Base-by-base conservation (phyloP, 2,888 invertebrate genomes). In the Thymelicus lineola region DNA sequence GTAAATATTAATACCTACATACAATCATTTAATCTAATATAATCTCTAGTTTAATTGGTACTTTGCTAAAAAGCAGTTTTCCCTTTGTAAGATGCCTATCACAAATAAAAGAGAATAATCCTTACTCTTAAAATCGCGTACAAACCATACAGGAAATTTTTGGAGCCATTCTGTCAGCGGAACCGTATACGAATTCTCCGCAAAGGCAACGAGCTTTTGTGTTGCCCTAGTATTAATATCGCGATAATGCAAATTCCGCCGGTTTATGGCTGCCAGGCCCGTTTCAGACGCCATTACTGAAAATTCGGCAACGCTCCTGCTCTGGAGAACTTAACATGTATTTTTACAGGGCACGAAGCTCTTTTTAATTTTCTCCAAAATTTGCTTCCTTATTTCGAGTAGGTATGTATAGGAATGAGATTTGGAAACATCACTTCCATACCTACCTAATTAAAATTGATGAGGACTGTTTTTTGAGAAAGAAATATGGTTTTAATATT, bases 211-310 rank as follows among this genome's bases (percentile, higher is more conserved):
- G 78, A 79, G 79, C 81, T 83, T 82, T 85, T 83, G 82, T 84
- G 80, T 82, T 81, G 80, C 79, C 80, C 80, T 76, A 75, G 81
- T 82, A 86, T 87, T 88, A 89, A 87, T 88, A 85, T 82, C 79
- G 80, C 83, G 86, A 86, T 89, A 88, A 89, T 89, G 89, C 85
- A 87, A 89, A 88, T 88, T 86, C 84, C 81, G 82, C 74, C 83
- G 78, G 80, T 78, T 85, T 84, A 82, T 82, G 81, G 77, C 81
- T 77, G 75, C 80, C 79, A 75, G 79, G 80, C 81, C 80, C 85
- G 81, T 87, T 86, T 73, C 79, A 79, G 80, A 72, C 77, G 81
- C 84, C 82, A 84, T 88, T 87, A 86, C 86, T 79, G 86, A 86
- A 86, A 90, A 88, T 87, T 87, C 86, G 77, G 82, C 81, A 77